Evolutionary conservation across 2,113 vertebrate species (phyloP).

Genomic region (Tachysurus fulvidraco): DNA sequence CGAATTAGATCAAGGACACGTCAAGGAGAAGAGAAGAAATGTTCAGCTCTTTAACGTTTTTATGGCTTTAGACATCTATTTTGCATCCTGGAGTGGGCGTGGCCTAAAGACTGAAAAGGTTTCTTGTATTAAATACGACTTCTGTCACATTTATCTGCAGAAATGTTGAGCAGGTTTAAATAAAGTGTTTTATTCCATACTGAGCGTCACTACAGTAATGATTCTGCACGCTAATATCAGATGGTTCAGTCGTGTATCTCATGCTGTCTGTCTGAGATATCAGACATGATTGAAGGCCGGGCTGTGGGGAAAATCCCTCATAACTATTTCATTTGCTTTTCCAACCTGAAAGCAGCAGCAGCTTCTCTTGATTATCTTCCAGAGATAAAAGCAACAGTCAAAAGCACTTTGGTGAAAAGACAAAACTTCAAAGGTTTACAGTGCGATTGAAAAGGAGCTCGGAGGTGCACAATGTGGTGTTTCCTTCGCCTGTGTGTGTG

Average conservation of each 20-base stretch:
- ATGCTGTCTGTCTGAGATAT: not conserved
- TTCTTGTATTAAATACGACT: not conserved
- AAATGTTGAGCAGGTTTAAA: not conserved
- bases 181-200: not conserved
- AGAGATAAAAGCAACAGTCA: not conserved
- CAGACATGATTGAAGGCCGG: not conserved
- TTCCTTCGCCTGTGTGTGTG: not conserved
- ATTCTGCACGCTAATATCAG: not conserved
- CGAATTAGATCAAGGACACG: not conserved
- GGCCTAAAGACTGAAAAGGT: not conserved
- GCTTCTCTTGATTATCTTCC: constrained; percentile 9
- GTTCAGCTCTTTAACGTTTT: not conserved
- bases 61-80: not conserved
- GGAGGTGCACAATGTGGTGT: not conserved
- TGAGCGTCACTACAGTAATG: not conserved
- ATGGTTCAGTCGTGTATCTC: not conserved
- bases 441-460: not conserved
- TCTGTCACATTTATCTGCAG: not conserved
- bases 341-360: not conserved
- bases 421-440: not conserved
- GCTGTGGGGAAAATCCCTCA: not conserved
- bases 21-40: not conserved
- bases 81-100: not conserved
- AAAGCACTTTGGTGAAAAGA: not conserved
- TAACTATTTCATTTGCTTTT: not conserved